Evolutionary conservation across 2,888 invertebrate species (phyloP), one percentile per base, ranked within the genome.

Genomic region (Sesia apiformis): DNA sequence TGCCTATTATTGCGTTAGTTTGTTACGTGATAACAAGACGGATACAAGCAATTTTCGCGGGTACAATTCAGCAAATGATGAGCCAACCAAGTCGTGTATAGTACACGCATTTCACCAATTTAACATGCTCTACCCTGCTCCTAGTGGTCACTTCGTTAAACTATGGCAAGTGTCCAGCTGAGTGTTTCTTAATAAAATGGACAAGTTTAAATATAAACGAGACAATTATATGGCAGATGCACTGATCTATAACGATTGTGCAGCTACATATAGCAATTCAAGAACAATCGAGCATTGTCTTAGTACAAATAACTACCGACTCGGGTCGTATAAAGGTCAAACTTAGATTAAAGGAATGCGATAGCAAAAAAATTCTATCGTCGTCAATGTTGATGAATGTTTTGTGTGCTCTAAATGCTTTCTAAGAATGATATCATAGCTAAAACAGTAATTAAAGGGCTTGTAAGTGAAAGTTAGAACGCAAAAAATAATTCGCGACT

Each of bases 151-250:
- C 52, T 65, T 58, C 59, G 55, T 57, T 56, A 60, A 56, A 56
- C 58, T 58, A 55, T 57, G 51, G 51, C 54, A 57, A 54, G 55
- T 54, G 55, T 52, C 56, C 58, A 58, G 53, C 54, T 46, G 53
- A 23, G 55, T 8, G 72, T 66, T 60, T 69, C 73, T 61, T 63
- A 62, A 57, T 67, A 66, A 52, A 67, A 72, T 81, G 78, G 67
- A 66, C 65, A 39, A 7, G 52, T 76, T 76, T 78, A 81, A 80
- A 85, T 85, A 85, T 83, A 84, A 81, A 78, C 76, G 71, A 73
- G 70, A 72, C 81, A 81, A 83, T 81, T 80, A 80, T 75, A 75
- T 68, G 66, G 70, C 70, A 78, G 70, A 74, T 76, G 75, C 76
- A 77, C 64, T 61, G 62, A 64, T 69, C 7, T 53, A 49, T n/a